A percentile compares a stretch with the other conserved stretches of the same genome.
Evolutionary conservation across 35 echinoderm and acorn worm species (phyloP).

Genomic region (Heliocidaris tuberculata): DNA sequence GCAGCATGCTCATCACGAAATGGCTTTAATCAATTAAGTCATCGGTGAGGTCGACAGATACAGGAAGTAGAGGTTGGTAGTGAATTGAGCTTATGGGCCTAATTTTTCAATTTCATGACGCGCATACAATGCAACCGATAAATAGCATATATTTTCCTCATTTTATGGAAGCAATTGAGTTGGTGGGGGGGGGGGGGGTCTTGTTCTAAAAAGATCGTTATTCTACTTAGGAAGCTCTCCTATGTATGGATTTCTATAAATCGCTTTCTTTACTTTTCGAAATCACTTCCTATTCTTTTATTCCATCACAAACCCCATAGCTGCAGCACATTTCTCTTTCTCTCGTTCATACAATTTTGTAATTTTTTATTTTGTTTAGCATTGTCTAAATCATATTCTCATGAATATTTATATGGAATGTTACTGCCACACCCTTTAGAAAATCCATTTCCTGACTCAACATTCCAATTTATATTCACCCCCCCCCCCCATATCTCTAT

Average conservation of each 20-base stretch:
- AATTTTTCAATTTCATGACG: not conserved
- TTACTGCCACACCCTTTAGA: too few relatives aligned
- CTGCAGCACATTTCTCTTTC: not conserved
- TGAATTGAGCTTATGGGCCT: not conserved
- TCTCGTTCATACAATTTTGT: not conserved
- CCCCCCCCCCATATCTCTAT: too few relatives aligned
- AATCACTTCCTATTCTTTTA: not conserved
- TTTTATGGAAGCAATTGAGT: not conserved
- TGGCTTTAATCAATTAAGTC: not conserved
- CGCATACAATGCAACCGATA: not conserved
- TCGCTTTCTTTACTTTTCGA: too few relatives aligned
- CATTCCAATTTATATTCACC: too few relatives aligned
- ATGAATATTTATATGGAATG: too few relatives aligned
- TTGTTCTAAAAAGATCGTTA: not conserved
- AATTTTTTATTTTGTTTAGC: not conserved
- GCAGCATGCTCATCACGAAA: not conserved
- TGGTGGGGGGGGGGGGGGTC: not conserved
- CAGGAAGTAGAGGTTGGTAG: not conserved
- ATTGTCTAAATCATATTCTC: not conserved
- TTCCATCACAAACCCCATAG: not conserved
- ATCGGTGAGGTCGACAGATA: not conserved
- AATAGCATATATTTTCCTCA: not conserved
- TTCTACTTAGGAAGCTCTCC: not conserved
- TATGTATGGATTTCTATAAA: too few relatives aligned
- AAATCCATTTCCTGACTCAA: too few relatives aligned